Base-by-base conservation (phyloP, 1,140 invertebrate genomes). In the Diabrotica virgifera region DNA sequence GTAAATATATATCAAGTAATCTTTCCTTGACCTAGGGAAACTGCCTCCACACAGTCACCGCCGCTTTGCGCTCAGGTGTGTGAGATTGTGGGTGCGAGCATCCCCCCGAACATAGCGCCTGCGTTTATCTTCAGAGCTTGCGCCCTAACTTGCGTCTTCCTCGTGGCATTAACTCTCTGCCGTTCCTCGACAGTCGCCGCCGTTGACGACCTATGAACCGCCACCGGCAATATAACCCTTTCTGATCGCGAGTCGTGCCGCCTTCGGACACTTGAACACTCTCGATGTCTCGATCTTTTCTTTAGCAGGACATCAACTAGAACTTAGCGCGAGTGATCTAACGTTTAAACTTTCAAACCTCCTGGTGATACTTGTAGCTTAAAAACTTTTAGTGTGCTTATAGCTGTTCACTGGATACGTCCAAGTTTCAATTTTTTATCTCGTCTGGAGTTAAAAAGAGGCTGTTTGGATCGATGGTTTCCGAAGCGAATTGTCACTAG, bases 111-210 rank as follows among this genome's bases (percentile, higher is more conserved):
- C 62, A 46, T 14, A 63, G 72, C 72, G 73, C 72, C 56, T 50
- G 74, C 73, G 66, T 69, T 40, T 59, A 55, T 74, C 74, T 72
- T 73, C 68, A 37, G 65, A 58, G 66, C 62, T 54, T 58, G 58
- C 68, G 66, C 67, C 68, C 65, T 66, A 54, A 63, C 60, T 53
- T 58, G 58, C 67, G 66, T 66, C 69, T 66, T 66, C 76, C 75
- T 73, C 76, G 76, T 77, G 76, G 75, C 71, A 70, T 67, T 65
- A 69, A 65, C 65, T 65, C 72, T 67, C 63, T 73, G 68, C 73
- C 73, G 69, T 72, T 69, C 67, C 73, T 75, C 74, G 72, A 73
- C 73, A 76, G 75, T 77, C 76, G 76, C 77, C 76, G 73, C 72
- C 72, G 73, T 63, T 72, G 70, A 64, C 65, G 65, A 57, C 56